Evolutionary conservation across 2,113 vertebrate species (phyloP), one percentile per base, ranked within the genome.

Genomic region (Mionectes macconnelli): DNA sequence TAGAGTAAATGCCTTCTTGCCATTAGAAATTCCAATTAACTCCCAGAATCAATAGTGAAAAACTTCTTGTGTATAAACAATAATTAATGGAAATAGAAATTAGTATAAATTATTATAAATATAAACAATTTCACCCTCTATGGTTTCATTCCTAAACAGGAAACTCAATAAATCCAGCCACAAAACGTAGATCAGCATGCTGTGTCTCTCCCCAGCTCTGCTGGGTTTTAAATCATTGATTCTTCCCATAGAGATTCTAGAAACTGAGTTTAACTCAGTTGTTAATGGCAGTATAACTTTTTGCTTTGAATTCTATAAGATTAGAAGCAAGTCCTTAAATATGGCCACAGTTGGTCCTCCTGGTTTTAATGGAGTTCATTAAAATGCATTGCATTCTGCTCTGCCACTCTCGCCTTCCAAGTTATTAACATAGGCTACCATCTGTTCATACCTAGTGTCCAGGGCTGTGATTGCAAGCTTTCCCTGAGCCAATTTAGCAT

Each of bases 361-460:
- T 78, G 68, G 24, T 59, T 93, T 94, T 82, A 91, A 90, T 66
- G 74, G 93, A 82, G 37, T 87, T 94, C 59, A 80, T 96, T 93
- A 95, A 91, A 96, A 95, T 88, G 84, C 55, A 70, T 63, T 87
- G 42, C 47, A 42, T 90, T 93, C 85, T 86, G 81, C 78, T 74
- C 6, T 73, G 89, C 62, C 63, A 28, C 50, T 72, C 81, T 74
- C 0, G 15, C 78, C 45, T 91, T 95, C 87, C 92, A 92, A 28
- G 45, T 72, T 92, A 94, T 75, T 83, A 94, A n/a, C 56, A 20
- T 8, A 30, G 75, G 55, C 84, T 74, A 5, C 94, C 94, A 93
- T 96, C 96, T 96, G 93, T 91, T 90, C 90, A 8, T 37, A 63
- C 24, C 47, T 47, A 66, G 50, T 63, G 82, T 87, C 90, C 89